Percentiles rank a stretch among this genome's conserved stretches.
Evolutionary conservation across 37 sponge, comb jelly and placozoan species (phyloP).

Genomic region (Cladorhizidae sp.): DNA sequence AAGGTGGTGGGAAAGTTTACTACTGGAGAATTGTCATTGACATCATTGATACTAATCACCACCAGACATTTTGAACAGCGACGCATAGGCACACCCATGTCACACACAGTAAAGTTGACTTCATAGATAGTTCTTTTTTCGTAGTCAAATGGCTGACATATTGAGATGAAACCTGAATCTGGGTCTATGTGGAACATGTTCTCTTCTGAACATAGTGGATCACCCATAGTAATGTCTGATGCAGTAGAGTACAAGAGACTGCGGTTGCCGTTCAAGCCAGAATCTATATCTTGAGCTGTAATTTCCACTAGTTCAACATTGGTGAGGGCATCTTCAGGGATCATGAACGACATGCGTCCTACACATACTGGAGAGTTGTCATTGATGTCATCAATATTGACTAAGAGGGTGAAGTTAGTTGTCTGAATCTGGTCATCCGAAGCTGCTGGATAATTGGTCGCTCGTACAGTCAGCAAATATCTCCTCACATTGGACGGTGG

Average conservation of each 20-base stretch:
- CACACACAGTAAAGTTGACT: constrained; percentile 53
- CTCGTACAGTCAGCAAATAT: constrained; percentile 32
- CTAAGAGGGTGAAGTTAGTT: constrained; percentile 40
- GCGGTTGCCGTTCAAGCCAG: constrained; percentile 47
- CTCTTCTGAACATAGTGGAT: constrained; percentile 29
- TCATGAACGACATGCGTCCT: constrained; percentile 5
- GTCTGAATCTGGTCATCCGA: constrained; percentile 42
- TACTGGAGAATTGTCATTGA: constrained; percentile 70
- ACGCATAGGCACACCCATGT: constrained; percentile 27
- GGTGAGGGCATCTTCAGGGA: constrained; percentile 37
- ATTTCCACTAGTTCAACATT: not conserved
- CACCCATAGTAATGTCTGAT: constrained; percentile 10
- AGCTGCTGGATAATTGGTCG: constrained; percentile 51
- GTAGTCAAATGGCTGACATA: constrained; percentile 51
- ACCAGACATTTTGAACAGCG: constrained; percentile 27
- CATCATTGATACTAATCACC: constrained; percentile 45
- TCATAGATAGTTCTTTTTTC: constrained; percentile 37
- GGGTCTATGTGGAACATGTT: constrained; percentile 47
- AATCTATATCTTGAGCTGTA: constrained; percentile 53
- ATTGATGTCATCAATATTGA: constrained; percentile 65
- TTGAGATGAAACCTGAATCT: constrained; percentile 39
- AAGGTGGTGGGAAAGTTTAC: constrained; percentile 42
- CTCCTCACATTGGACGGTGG: not conserved
- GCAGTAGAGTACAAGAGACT: not conserved
- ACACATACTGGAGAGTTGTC: constrained; percentile 70